These are phyloP conservation scores for Trididemnum clinides DNA, from an alignment of 23 tunicate genomes.

Conservation along the genomic window DNA sequence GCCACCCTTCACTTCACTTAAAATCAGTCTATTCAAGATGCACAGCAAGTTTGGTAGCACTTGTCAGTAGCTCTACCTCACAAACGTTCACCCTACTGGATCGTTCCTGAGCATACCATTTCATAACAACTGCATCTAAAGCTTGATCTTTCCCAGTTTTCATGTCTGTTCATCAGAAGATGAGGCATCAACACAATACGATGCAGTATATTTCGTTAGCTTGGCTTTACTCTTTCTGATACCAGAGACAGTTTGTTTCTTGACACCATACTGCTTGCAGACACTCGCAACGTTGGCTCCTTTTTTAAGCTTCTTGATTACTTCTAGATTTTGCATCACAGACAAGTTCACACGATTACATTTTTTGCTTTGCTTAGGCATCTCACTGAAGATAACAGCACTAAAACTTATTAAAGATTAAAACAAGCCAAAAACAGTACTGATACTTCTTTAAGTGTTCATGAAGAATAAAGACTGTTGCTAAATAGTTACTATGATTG, in stretches of 20 bases:
- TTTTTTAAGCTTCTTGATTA: constrained; percentile 7
- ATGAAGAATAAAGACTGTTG: too few species aligned
- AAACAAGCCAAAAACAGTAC: not conserved
- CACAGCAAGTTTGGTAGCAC: constrained; percentile 25
- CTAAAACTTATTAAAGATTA: not conserved
- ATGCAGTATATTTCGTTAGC: constrained; percentile 6
- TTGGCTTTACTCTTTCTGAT: constrained; percentile 3
- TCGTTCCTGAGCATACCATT: constrained; percentile 7
- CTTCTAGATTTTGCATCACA: constrained; percentile 14
- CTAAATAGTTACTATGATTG: too few species aligned
- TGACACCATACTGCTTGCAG: constrained; percentile 1
- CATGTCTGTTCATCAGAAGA: not conserved
- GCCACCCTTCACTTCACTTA: constrained; percentile 4
- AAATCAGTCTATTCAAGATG: constrained; percentile 20
- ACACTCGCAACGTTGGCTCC: constrained; percentile 2
- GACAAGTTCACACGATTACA: constrained; percentile 8
- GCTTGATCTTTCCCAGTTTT: constrained; percentile 7
- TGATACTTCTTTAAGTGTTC: not conserved
- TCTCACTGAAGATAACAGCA: not conserved
- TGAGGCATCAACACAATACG: constrained; percentile 9
- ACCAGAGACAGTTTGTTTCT: constrained; percentile 5
- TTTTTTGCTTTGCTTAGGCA: constrained; percentile 19
- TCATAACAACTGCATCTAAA: constrained; percentile 5
- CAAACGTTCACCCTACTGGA: constrained; percentile 1
- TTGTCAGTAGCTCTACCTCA: not conserved